Conservation (phyloP, 2,797 vertebrate species). For the Bradypodion pumilum region DNA sequence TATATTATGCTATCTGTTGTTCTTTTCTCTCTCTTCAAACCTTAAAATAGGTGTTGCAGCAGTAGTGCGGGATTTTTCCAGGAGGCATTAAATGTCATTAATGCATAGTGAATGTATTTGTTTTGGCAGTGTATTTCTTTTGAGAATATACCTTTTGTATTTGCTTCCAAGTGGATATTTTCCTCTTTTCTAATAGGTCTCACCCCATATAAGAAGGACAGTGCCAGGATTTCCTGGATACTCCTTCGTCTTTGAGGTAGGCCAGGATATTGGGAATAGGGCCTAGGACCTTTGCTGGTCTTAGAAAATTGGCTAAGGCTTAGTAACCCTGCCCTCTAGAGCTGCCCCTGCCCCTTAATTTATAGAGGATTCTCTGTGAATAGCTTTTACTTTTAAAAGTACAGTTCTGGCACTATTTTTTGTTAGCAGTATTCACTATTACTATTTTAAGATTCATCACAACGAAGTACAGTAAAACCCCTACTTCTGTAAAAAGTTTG, state of each 20-base stretch:
- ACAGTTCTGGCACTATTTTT: neutral
- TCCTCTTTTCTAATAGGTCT: too few relatives aligned
- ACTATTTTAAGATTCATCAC: neutral
- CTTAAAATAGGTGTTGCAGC: neutral
- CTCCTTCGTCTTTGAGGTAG: too few relatives aligned
- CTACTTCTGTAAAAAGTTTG: too few relatives aligned
- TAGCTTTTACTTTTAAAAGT: neutral
- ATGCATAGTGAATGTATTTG: slow-evolving; percentile 48
- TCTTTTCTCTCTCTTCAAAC: neutral
- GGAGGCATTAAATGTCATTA: slow-evolving; percentile 61
- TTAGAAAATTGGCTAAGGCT: neutral
- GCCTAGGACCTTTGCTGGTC: neutral
- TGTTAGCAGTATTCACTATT: neutral
- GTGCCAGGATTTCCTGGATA: too few relatives aligned
- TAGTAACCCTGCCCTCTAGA: neutral
- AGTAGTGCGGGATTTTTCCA: slow-evolving; percentile 34
- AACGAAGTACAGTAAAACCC: too few relatives aligned
- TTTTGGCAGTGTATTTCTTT: slow-evolving; percentile 56
- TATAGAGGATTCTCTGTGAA: neutral
- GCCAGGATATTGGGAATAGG: neutral
- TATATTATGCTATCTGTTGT: slow-evolving; percentile 47
- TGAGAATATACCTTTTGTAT: slow-evolving; percentile 24
- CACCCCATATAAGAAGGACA: slow-evolving; percentile 24
- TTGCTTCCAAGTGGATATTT: slow-evolving; percentile 59
- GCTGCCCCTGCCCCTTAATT: neutral